Evolutionary conservation across 2,797 vertebrate genomes (phyloP).

Genomic region (Cirrhinus molitorella): DNA sequence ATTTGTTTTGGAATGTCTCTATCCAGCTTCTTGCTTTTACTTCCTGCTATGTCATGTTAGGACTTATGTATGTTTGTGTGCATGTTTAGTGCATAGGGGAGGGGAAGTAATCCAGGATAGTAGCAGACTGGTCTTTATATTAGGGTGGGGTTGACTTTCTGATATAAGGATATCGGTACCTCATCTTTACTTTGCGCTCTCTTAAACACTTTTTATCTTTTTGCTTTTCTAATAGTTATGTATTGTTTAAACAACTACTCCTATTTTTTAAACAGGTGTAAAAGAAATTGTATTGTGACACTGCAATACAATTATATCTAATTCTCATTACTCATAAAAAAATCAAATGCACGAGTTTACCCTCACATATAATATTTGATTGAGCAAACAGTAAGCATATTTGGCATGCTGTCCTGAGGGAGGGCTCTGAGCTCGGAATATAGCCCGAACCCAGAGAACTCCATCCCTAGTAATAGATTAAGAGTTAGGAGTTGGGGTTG

Average conservation of each 20-base stretch:
- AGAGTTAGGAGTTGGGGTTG: no score
- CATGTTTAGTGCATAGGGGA: conserved; percentile 16
- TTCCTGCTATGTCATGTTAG: neutral
- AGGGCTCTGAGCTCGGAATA: no score
- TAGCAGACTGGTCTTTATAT: conserved; percentile 75
- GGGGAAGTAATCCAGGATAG: conserved; percentile 72
- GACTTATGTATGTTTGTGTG: neutral
- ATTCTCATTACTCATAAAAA: neutral
- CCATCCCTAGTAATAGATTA: no score
- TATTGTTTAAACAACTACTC: neutral
- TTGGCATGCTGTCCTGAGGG: no score
- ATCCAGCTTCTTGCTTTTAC: conserved; percentile 5
- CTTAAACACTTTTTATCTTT: neutral
- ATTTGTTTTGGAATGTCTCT: neutral
- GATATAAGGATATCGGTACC: conserved; percentile 38
- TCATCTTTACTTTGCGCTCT: neutral
- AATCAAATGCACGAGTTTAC: no score
- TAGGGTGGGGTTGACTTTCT: conserved; percentile 71
- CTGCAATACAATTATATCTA: neutral
- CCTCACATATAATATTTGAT: no score
- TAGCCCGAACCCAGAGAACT: no score
- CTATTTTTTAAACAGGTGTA: neutral
- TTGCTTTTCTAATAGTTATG: neutral
- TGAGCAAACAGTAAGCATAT: no score
- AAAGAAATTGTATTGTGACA: neutral